A percentile compares a stretch with the other conserved stretches of the same genome.
Conservation (phyloP, 2,888 invertebrate species). For the Phyllotreta striolata region DNA sequence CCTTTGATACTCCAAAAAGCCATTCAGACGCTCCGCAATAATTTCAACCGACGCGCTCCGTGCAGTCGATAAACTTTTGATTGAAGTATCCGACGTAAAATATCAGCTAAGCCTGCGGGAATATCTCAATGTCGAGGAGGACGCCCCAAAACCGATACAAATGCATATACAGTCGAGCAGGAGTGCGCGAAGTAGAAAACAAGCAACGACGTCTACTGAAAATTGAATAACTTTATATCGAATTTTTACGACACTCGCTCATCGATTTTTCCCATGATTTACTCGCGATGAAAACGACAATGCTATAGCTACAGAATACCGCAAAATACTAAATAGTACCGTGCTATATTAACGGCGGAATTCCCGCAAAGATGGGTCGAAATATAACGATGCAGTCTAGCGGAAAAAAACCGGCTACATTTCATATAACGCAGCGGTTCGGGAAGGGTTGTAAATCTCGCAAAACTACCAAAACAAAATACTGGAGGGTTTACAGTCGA, state of each 20-base stretch:
- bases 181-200: slow-evolving; percentile 5
- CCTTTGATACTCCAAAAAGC: too few species aligned
- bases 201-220: slow-evolving; percentile 9
- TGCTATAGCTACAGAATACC: too few species aligned
- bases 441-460: slow-evolving; percentile 36
- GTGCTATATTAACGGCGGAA: too few species aligned
- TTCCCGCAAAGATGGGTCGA: not conserved
- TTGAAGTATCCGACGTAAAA: not conserved
- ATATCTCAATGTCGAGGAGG: not conserved
- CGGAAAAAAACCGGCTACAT: slow-evolving; percentile 13
- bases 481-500: slow-evolving; percentile 40
- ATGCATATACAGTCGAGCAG: slow-evolving; percentile 3
- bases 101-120: not conserved
- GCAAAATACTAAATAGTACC: too few species aligned
- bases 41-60: too few species aligned
- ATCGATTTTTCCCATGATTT: not conserved
- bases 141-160: not conserved
- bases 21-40: too few species aligned
- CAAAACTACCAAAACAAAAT: slow-evolving; percentile 39
- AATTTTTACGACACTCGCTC: slow-evolving; percentile 12
- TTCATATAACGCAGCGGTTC: slow-evolving; percentile 36
- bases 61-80: not conserved
- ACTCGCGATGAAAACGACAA: too few species aligned
- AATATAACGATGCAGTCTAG: slow-evolving; percentile 23
- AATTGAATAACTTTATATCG: slow-evolving; percentile 11